Percentiles rank a stretch among this genome's conserved stretches.
phyloP scores from a whole-genome alignment of 2,797 vertebrate genomes.

The Dryobates pubescens region DNA sequence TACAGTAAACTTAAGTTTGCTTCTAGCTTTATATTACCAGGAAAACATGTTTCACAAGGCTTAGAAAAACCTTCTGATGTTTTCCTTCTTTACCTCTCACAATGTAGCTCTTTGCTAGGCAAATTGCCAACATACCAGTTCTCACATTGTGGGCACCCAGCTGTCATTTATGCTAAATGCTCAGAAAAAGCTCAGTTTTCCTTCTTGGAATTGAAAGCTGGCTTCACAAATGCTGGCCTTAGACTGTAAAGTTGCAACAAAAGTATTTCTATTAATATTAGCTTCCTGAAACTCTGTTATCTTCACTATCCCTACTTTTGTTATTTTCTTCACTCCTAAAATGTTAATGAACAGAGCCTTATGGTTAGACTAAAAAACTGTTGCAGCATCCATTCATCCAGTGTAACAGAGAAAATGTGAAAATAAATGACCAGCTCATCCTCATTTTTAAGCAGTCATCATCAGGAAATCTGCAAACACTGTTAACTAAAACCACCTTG shows the following conservation, averaged over 20 bases:
- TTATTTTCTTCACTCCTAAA: constrained; percentile 11
- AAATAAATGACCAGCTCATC: not conserved
- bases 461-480: not conserved
- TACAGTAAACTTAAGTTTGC: not conserved
- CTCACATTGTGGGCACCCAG: not conserved
- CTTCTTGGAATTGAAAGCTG: not conserved
- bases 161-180: not conserved
- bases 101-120: not conserved
- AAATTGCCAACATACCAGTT: not conserved
- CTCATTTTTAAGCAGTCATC: not conserved
- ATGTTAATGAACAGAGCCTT: not conserved
- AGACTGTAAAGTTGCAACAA: not conserved
- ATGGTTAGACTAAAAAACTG: not conserved
- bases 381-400: not conserved
- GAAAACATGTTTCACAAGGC: not conserved
- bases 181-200: not conserved
- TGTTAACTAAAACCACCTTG: not conserved
- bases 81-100: not conserved
- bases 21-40: not conserved
- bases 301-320: not conserved
- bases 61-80: not conserved
- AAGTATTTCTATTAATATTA: not conserved
- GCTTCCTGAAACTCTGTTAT: not conserved
- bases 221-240: not conserved
- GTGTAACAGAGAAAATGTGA: not conserved